Evolutionary conservation across 2,113 vertebrate species (phyloP).

Genomic region (Bettongia penicillata): DNA sequence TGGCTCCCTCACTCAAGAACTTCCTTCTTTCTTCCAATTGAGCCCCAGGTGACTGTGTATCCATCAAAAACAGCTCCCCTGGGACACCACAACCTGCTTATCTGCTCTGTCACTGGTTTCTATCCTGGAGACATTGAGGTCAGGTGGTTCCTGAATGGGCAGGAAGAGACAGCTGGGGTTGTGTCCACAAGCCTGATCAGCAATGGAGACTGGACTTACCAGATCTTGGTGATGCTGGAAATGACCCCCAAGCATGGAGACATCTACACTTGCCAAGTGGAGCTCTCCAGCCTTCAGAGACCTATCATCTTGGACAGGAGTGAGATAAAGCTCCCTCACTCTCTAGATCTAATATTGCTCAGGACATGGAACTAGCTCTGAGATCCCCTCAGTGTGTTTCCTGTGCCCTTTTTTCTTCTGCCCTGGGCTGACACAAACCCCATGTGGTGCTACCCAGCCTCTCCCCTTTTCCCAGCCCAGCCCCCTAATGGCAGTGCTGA

Average conservation of each 20-base stretch:
- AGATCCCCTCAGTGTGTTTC: not conserved
- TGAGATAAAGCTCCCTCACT: not conserved
- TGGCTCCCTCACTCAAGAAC: fast-evolving
- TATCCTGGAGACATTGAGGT: constrained; percentile 65
- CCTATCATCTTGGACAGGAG: constrained; percentile 57
- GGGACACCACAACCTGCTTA: constrained; percentile 64
- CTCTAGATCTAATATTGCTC: not conserved
- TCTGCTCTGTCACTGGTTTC: constrained; percentile 74
- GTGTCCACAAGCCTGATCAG: constrained; percentile 64
- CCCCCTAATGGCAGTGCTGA: not conserved
- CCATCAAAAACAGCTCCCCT: not conserved
- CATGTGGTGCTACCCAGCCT: not conserved
- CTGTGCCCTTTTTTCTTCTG: too few species aligned
- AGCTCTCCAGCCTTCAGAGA: not conserved
- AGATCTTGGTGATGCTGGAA: not conserved
- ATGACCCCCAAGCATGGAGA: constrained; percentile 47
- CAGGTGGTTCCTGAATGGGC: constrained; percentile 44
- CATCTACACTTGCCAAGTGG: constrained; percentile 71
- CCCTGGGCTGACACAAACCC: not conserved
- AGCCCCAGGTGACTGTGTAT: constrained; percentile 32
- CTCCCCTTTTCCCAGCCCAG: not conserved
- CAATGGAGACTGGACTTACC: constrained; percentile 74
- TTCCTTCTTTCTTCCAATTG: not conserved
- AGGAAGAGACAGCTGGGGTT: constrained; percentile 41
- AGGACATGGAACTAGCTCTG: not conserved